phyloP scores from a whole-genome alignment of 2,113 vertebrate genomes.

The Thryonomys swinderianus region DNA sequence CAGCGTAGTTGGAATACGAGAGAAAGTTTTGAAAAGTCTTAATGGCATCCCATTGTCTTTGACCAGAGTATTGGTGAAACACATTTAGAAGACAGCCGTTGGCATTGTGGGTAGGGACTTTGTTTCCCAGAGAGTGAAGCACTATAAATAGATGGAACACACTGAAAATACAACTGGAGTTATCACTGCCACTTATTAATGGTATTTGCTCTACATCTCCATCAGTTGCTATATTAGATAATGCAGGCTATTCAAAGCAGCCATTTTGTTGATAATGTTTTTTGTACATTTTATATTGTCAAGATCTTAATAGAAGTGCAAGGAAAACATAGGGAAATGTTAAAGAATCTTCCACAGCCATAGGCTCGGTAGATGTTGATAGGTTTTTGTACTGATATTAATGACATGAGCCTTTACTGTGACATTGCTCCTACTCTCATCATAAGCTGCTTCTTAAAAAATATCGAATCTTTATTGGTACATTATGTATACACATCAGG shows the following conservation, averaged over 20 bases:
- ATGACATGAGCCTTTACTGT: background rate
- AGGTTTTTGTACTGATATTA: background rate
- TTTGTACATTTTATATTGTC: background rate
- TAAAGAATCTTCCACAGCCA: background rate
- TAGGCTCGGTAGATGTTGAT: background rate
- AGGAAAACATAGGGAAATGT: background rate
- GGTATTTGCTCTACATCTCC: background rate
- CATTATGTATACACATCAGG: too few relatives aligned
- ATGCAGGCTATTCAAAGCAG: background rate
- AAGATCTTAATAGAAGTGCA: background rate
- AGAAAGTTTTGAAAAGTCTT: background rate
- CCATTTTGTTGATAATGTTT: background rate
- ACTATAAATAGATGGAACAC: constrained; percentile 14
- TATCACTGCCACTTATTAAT: background rate
- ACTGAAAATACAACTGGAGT: background rate
- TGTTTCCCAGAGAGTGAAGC: background rate
- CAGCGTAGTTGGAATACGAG: background rate
- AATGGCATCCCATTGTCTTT: background rate
- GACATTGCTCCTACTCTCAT: background rate
- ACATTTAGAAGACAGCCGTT: constrained; percentile 31
- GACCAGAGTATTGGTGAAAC: constrained; percentile 2
- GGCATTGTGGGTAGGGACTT: background rate
- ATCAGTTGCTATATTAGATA: background rate
- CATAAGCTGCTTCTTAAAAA: background rate
- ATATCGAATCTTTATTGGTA: too few relatives aligned